Percentiles rank a stretch among this genome's conserved stretches.
phyloP scores from a whole-genome alignment of 2,888 invertebrate species.

The Orthosia incerta region DNA sequence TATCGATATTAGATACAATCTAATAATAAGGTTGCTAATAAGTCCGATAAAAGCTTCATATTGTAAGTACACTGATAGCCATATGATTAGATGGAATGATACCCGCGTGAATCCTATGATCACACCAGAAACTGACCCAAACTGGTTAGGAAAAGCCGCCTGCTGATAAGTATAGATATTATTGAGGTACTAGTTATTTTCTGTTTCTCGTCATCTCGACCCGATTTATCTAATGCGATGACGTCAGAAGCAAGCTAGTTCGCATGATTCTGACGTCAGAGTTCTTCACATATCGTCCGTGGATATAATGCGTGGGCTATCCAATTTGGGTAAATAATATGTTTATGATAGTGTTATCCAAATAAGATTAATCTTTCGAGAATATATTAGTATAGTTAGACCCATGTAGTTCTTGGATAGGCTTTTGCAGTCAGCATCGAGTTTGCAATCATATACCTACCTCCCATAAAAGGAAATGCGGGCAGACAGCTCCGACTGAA shows the following conservation, averaged over 20 bases:
- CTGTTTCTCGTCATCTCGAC: conserved; percentile 3
- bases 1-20: no score
- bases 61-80: neutral
- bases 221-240: conserved; percentile 23
- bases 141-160: neutral
- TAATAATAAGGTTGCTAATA: neutral
- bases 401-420: neutral
- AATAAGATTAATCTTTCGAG: neutral
- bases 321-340: neutral
- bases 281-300: neutral
- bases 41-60: neutral
- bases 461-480: no score
- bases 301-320: neutral
- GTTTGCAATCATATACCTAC: no score
- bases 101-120: neutral
- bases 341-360: neutral
- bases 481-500: no score
- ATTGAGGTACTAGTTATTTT: conserved; percentile 7
- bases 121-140: neutral
- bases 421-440: no score
- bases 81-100: neutral
- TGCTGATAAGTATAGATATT: neutral
- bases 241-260: conserved; percentile 25
- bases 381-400: neutral
- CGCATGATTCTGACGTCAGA: conserved; percentile 31